phyloP scores from a whole-genome alignment of 2,113 vertebrate genomes.

The Trichomycterus rosablanca region DNA sequence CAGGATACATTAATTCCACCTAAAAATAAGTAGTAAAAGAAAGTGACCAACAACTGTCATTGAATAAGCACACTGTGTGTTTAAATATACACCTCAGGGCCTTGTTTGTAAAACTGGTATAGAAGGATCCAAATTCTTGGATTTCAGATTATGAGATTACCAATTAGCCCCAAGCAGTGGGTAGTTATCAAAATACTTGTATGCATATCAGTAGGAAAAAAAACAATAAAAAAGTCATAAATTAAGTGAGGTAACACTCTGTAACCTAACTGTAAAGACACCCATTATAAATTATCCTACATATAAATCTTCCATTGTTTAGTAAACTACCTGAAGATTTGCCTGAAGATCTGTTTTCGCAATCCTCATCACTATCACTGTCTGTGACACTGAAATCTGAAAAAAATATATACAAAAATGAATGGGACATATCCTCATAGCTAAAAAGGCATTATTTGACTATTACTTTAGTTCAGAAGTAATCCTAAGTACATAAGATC shows the following conservation, averaged over 20 bases:
- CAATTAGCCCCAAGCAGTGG: not conserved
- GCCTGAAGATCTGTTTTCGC: not conserved
- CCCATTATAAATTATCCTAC: not conserved
- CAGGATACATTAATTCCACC: not conserved
- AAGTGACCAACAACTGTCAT: not conserved
- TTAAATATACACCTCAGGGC: not conserved
- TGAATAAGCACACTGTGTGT: not conserved
- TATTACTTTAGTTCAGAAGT: no score
- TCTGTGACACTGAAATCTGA: not conserved
- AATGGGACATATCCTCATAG: no score
- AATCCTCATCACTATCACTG: not conserved
- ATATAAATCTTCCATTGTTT: not conserved
- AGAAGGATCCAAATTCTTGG: not conserved
- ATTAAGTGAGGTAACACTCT: no score
- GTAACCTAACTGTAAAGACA: not conserved
- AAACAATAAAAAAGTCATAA: not conserved
- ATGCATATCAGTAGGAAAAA: not conserved
- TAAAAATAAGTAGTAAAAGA: not conserved
- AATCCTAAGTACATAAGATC: no score
- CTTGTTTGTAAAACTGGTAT: not conserved
- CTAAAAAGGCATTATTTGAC: constrained; percentile 1
- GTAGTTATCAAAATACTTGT: no score
- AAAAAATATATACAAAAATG: no score
- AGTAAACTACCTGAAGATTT: not conserved
- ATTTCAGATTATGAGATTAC: not conserved